Evolutionary conservation across 2,797 vertebrate genomes (phyloP), one percentile per base, ranked within the genome.

Genomic region (Cuculus canorus): DNA sequence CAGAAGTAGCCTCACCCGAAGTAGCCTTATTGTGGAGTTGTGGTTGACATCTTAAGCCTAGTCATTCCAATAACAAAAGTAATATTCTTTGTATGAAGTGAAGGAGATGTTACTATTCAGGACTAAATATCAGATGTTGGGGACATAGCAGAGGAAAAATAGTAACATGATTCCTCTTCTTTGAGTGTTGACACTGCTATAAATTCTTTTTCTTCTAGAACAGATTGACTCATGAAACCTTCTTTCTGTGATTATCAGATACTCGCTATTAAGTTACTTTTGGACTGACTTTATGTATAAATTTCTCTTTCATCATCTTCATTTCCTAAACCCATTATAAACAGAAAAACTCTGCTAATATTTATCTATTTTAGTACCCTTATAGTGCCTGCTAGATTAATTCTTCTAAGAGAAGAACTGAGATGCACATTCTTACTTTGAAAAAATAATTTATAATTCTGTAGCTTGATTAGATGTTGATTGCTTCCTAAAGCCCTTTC

Each of bases 401-500:
- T 24, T 87, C 10, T 80, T 92, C 53, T 82, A 45, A 61, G 48
- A 84, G 72, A 82, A 53, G 48, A 82, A 64, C 50, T 21, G 41
- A 84, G 19, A 59, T 52, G 27, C 27, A 63, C 22, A 25, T 76
- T 63, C 66, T 61, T 54, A 79, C 23, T 78, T 90, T 14, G 5
- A 83, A 50, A 78, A 90, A 52, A 33, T 19, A 33, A 37, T 52
- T 73, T 66, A 39, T 69, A 64, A 15, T 86, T 86, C 41, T 85
- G n/a, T 11, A 50, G 3, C 71, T 90, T 94, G 88, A 90, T 91
- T 86, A 84, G 35, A 70, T 71, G 75, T 48, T 93, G 86, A 94
- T 94, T 95, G 53, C 77, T 90, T 91, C 53, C 54, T 32, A 56
- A 72, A 88, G 39, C 64, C 56, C 39, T 71, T 88, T 76, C 6